Evolutionary conservation across 2,888 invertebrate species (phyloP).

Genomic region (Scelioninae gen. 1): DNA sequence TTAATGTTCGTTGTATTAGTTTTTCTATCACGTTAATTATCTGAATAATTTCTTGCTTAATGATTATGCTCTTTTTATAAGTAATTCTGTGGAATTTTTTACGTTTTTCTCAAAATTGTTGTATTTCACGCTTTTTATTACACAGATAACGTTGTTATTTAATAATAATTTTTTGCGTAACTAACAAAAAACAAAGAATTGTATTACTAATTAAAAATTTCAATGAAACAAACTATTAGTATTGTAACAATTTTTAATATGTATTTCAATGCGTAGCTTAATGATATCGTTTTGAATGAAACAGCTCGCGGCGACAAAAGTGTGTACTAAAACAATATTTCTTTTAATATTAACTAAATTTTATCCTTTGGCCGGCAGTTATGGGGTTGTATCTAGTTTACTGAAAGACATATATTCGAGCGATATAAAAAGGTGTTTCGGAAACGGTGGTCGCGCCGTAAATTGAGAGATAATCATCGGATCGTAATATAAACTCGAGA

Average conservation of each 20-base stretch:
- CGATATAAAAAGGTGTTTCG: constrained; percentile 61
- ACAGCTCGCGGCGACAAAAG: constrained; percentile 9
- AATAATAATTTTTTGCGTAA: background rate
- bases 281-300: constrained; percentile 16
- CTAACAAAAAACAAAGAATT: background rate
- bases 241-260: constrained; percentile 18
- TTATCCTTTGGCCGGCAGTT: constrained; percentile 29
- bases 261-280: constrained; percentile 19
- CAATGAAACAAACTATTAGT: constrained; percentile 3
- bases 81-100: background rate
- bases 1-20: constrained; percentile 8
- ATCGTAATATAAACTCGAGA: constrained; percentile 51
- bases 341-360: constrained; percentile 42
- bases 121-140: background rate
- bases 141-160: background rate
- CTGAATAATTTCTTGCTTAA: background rate
- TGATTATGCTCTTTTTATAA: constrained; percentile 9
- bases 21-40: constrained; percentile 11
- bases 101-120: background rate
- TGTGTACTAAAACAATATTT: constrained; percentile 19
- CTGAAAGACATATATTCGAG: constrained; percentile 48
- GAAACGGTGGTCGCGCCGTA: constrained; percentile 54
- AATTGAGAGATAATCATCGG: constrained; percentile 60
- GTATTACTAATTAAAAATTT: constrained; percentile 11
- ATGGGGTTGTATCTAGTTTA: constrained; percentile 47